Base-by-base conservation (phyloP, 2,797 vertebrate species). In the Knipowitschia caucasica region DNA sequence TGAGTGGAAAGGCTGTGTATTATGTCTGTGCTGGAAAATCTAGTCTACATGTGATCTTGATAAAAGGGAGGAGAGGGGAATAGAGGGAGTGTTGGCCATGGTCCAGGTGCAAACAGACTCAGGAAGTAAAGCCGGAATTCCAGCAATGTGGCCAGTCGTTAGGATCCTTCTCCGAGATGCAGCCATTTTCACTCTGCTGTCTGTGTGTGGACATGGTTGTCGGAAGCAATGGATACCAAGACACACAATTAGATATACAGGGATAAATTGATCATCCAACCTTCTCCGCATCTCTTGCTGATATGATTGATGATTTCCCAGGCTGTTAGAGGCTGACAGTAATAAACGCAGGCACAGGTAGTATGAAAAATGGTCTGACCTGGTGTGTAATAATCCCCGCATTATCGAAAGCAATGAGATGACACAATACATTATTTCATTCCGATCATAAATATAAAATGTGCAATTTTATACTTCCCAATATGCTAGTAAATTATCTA, bases 121-220 rank as follows among this genome's bases (percentile, higher is more conserved):
- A 79, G 88, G 85, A 91, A 90, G 87, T 85, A 50, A 73, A 79
- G 68, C 57, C 53, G 89, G 90, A 92, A 91, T 92, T 87, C 83
- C 82, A 91, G 81, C 85, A 89, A 91, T 89, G 89, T 69, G 73
- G 81, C 78, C 80, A 66, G 85, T 86, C 82, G 81, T 85, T 84
- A 40, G 52, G 59, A 77, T 85, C 26, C 79, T 77, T 80, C 81
- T 69, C 67, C 67, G 79, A 71, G 66, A 70, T 55, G 60, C 69
- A 70, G 73, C 69, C 67, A 54, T 77, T 78, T 77, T 57, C 63
- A 47, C 73, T 64, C 54, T 53, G 54, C 77, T 55, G 62, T 69
- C 75, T 84, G 67, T 84, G 62, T 80, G 21, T 57, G 51, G 51
- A 69, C 56, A 59, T 34, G 15, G 58, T 58, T 44, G 62, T 62